Base-by-base conservation (phyloP, 1,140 invertebrate species). In the Parasteatoda tepidariorum region DNA sequence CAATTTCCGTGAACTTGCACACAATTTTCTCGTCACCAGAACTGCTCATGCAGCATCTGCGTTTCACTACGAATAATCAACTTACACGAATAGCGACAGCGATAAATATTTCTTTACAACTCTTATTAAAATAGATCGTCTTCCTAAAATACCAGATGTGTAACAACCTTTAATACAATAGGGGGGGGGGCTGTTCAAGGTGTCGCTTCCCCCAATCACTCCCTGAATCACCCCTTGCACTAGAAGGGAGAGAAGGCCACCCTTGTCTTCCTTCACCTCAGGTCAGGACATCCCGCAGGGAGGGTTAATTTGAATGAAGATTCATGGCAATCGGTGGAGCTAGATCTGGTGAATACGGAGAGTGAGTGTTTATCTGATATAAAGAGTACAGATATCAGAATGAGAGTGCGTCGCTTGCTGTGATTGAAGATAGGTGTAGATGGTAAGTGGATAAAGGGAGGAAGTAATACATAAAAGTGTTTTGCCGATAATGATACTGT, bases 51-150 rank as follows among this genome's bases (percentile, higher is more conserved):
- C 24, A 55, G 57, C 71, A 74, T 74, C 74, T 76, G 74, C 54
- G 62, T 76, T 64, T 11, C 64, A 30, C 74, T 34, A 28, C 15
- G n/a, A 48, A 38, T 33, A 76, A 64, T 62, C 74, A 76, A 57
- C 33, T 26, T 11, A n/a, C 34, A 76, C 61, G n/a, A 22, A 48
- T 48, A 30, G 30, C 28, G 74, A 76, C 74, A 76, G 3, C 59
- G 24, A 76, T 76, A 76, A 64, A 76, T 76, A 62, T 64, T 75
- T 76, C 74, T 76, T 76, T 76, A 54, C 59, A 64, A 48, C 74
- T 48, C 57, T 76, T 76, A 76, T 76, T 76, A 76, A 76, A 76
- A 76, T 76, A 76, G 28, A 76, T 76, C 61, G 57, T 48, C 59
- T 62, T 57, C 24, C 0, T 13, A 5, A 4, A 3, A 22, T 22